Evolutionary conservation across 1,140 invertebrate genomes (phyloP).

Genomic region (Drosophila pseudoananassae): DNA sequence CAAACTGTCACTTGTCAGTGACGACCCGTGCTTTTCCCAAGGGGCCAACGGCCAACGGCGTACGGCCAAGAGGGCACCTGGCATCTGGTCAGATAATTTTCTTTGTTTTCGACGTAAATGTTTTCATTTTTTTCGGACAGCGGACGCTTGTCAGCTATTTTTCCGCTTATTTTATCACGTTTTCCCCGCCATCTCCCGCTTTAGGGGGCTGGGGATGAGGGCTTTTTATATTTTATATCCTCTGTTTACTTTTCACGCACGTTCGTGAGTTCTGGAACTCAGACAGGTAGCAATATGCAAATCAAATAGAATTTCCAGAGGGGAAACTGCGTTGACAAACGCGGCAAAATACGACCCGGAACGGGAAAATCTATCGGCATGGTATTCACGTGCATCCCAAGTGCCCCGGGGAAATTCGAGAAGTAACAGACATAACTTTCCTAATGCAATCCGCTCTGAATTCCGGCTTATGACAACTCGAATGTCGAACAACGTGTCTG

Average conservation of each 20-base stretch:
- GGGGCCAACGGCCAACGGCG: background rate
- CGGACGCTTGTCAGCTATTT: conserved; percentile 3
- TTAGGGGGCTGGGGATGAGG: background rate
- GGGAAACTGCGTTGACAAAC: conserved; percentile 46
- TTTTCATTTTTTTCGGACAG: conserved; percentile 54
- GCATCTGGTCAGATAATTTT: conserved; percentile 76
- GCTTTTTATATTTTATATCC: conserved; percentile 28
- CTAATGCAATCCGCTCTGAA: conserved; percentile 61
- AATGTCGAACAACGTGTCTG: conserved; percentile 39
- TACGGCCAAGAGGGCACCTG: conserved; percentile 2
- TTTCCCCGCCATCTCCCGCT: background rate
- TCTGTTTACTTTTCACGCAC: conserved; percentile 55
- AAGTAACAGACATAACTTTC: conserved; percentile 20
- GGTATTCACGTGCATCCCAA: conserved; percentile 61
- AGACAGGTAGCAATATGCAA: conserved; percentile 78
- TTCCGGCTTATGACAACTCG: conserved; percentile 37
- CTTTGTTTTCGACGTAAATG: conserved; percentile 70
- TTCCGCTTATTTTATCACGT: conserved; percentile 10
- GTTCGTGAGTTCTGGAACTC: conserved; percentile 25
- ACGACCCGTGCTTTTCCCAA: conserved; percentile 26
- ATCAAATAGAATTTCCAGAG: conserved; percentile 60
- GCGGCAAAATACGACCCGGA: conserved; percentile 23
- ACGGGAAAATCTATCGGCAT: conserved; percentile 52
- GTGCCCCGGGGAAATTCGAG: conserved; percentile 29
- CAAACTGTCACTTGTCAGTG: conserved; percentile 74